Conservation (phyloP, 1,140 invertebrate genomes). For the Elysia chlorotica region DNA sequence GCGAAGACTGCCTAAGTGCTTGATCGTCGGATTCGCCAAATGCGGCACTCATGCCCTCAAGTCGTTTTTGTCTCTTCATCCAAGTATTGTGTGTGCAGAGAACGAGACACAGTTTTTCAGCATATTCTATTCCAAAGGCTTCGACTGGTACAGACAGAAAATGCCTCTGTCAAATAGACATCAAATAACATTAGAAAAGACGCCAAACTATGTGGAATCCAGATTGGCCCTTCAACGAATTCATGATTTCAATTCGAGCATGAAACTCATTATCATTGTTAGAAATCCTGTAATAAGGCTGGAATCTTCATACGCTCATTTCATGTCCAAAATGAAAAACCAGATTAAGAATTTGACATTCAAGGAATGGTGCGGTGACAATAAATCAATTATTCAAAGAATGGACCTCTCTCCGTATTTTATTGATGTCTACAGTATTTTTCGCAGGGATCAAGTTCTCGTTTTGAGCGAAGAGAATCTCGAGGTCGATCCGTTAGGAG, state of each 20-base stretch:
- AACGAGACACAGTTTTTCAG: constrained; percentile 1
- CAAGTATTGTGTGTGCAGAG: constrained; percentile 1
- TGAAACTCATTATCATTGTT: constrained; percentile 24
- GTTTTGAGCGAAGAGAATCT: neutral
- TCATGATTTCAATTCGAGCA: constrained; percentile 5
- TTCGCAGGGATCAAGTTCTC: neutral
- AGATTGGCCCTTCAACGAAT: constrained; percentile 1
- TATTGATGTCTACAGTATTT: neutral
- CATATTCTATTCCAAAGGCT: constrained; percentile 1
- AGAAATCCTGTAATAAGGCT: constrained; percentile 16
- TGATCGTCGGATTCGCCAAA: constrained; percentile 2
- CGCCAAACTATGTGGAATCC: constrained; percentile 19
- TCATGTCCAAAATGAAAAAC: neutral
- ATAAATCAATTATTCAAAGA: no score
- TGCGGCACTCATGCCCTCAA: constrained; percentile 5
- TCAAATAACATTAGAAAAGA: constrained; percentile 28
- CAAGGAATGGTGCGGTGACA: neutral
- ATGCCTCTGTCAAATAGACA: neutral
- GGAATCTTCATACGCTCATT: neutral
- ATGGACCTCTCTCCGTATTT: neutral
- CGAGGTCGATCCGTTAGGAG: neutral
- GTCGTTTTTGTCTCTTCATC: neutral
- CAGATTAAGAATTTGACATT: neutral
- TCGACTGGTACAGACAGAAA: neutral
- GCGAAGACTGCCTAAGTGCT: constrained; percentile 1